These are phyloP conservation scores for Caenorhabditis uteleia DNA, from an alignment of 2,888 invertebrate genomes.

Conservation along the genomic window DNA sequence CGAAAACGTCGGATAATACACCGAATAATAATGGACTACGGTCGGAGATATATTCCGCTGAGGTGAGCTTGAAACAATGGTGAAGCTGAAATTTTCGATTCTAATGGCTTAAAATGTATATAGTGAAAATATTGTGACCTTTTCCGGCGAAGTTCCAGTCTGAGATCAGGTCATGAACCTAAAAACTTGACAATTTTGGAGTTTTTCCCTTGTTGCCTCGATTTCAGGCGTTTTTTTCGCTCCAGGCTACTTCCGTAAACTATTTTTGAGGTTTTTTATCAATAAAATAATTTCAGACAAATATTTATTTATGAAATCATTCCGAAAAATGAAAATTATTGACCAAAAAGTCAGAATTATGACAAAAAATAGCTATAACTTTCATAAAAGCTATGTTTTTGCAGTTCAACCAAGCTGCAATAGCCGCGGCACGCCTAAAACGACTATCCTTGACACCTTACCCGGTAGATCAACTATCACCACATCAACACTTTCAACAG, in stretches of 20 bases:
- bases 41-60: conserved; percentile 25
- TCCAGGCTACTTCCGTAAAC: too few species aligned
- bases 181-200: too few species aligned
- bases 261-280: too few species aligned
- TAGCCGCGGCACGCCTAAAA: conserved; percentile 36
- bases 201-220: too few species aligned
- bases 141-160: too few species aligned
- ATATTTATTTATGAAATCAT: background rate
- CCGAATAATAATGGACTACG: conserved; percentile 12
- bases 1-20: conserved; percentile 10
- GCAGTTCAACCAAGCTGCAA: conserved; percentile 38
- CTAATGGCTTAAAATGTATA: too few species aligned
- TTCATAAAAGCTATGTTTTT: conserved; percentile 4
- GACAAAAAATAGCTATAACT: too few species aligned
- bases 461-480: background rate
- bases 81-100: too few species aligned
- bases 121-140: too few species aligned
- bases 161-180: too few species aligned
- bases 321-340: background rate
- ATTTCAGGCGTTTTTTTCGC: too few species aligned
- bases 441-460: conserved; percentile 29
- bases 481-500: conserved; percentile 4
- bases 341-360: background rate
- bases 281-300: too few species aligned
- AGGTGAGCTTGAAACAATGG: conserved; percentile 14